Conservation (phyloP, 2,113 vertebrate genomes). For the Xiphophorus hellerii region DNA sequence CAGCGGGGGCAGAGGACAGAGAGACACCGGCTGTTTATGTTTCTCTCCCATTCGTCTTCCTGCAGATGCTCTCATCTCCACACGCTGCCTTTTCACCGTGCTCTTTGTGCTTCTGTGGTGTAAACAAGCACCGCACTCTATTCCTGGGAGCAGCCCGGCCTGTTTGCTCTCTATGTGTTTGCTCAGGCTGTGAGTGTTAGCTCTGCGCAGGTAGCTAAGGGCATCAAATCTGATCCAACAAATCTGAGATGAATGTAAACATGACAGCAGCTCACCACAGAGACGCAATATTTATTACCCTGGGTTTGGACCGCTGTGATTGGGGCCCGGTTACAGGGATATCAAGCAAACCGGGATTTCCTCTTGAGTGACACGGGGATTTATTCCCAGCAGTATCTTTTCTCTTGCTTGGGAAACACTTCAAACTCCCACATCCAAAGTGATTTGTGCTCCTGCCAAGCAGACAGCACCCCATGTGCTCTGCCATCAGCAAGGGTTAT, state of each 20-base stretch:
- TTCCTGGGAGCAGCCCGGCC: constrained; percentile 43
- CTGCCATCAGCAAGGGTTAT: constrained; percentile 45
- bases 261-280: constrained; percentile 26
- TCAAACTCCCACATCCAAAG: constrained; percentile 24
- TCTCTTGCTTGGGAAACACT: constrained; percentile 11
- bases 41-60: constrained; percentile 61
- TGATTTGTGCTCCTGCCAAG: constrained; percentile 52
- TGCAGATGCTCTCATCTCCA: constrained; percentile 42
- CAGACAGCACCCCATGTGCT: constrained; percentile 50
- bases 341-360: constrained; percentile 48
- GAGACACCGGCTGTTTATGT: constrained; percentile 74
- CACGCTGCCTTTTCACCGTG: constrained; percentile 18
- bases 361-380: constrained; percentile 35
- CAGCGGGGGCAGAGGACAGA: constrained; percentile 31
- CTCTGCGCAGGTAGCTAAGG: constrained; percentile 28
- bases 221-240: constrained; percentile 27
- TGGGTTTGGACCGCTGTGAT: constrained; percentile 18
- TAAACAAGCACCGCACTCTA: constrained; percentile 46
- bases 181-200: constrained; percentile 46
- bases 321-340: constrained; percentile 22
- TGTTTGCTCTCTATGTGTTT: constrained; percentile 68
- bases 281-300: constrained; percentile 39
- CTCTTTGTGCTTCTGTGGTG: constrained; percentile 23
- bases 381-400: constrained; percentile 28
- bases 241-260: constrained; percentile 18